A percentile compares a stretch with the other conserved stretches of the same genome.
Evolutionary conservation across 2,113 vertebrate genomes (phyloP).

Genomic region (Bubo blakistoni): DNA sequence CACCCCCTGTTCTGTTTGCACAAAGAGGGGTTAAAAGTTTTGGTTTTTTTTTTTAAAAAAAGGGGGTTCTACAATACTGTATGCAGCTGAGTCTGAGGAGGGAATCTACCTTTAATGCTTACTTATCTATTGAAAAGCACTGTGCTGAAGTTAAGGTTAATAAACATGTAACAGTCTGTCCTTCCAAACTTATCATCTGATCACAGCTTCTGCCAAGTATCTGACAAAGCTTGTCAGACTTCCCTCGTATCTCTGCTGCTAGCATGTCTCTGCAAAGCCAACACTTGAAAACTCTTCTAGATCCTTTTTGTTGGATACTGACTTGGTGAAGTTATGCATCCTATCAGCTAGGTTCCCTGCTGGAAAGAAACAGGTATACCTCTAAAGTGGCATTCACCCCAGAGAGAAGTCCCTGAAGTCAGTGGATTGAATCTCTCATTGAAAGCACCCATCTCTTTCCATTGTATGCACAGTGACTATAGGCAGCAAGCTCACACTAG

Average conservation of each 20-base stretch:
- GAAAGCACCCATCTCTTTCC: neutral
- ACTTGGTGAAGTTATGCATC: neutral
- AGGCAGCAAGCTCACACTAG: neutral
- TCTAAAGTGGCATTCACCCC: neutral
- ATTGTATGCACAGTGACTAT: neutral
- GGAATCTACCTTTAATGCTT: neutral
- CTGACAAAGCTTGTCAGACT: conserved; percentile 13
- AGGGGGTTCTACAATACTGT: neutral
- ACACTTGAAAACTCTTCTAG: neutral
- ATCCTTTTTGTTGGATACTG: neutral
- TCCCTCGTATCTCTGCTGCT: neutral
- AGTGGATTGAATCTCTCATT: neutral
- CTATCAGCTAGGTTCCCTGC: neutral
- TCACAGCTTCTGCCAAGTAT: conserved; percentile 17
- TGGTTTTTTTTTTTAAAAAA: neutral
- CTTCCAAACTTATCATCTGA: conserved; percentile 29
- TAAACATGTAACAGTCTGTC: conserved; percentile 11
- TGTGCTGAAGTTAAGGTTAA: conserved; percentile 20
- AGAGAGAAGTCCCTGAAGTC: neutral
- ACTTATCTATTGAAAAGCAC: neutral
- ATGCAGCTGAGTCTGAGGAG: neutral
- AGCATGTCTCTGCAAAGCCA: neutral
- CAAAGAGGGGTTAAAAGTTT: neutral
- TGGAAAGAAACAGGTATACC: neutral
- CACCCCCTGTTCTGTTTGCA: neutral